Evolutionary conservation across 30 jellyfish, hydroid and myxozoan genomes (phyloP), one percentile per base, ranked within the genome.

Genomic region (Hydra vulgaris): DNA sequence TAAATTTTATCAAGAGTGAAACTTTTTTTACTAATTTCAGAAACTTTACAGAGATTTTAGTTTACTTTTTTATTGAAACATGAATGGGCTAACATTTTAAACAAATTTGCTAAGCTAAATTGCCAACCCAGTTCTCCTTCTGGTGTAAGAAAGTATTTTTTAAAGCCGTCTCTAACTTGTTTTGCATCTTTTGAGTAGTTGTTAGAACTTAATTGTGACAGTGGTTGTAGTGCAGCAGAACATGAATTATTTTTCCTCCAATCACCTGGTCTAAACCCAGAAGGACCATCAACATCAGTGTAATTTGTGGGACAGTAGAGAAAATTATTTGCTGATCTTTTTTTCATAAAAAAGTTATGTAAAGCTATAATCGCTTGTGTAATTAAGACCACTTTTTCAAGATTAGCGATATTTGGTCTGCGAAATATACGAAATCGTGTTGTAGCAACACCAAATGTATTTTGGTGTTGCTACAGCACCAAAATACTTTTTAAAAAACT

Each of bases 321-420:
- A 68, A 3, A 68, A 68, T 68, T 68, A 68, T 68, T 68, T 68
- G 25, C 75, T 68, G 75, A 68, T 23, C 75, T 68, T 68, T 68
- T 68, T 68, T n/a, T 73, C 85, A 86, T 80, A 72, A 86, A 25
- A 71, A 79, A 79, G 85, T 78, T 85, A 84, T 85, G 84, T 26
- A 85, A 80, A n/a, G 95, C 90, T 70, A 79, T 84, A 21, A 85
- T 82, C 55, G 95, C 95, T 79, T 85, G 79, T 22, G 90, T 79
- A 66, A 79, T 71, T 70, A 66, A 21, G 7, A 72, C 73, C 40
- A 82, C 79, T 55, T 77, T 76, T 26, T 81, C 92, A 27, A 86
- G 86, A 25, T 81, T 16, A 23, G 95, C 95, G 66, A 73, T 70
- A 25, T 73, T 81, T 22, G 91, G 95, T 0, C 91, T 68, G 69